phyloP scores from a whole-genome alignment of 2,113 vertebrate genomes.

The Tachycineta bicolor region DNA sequence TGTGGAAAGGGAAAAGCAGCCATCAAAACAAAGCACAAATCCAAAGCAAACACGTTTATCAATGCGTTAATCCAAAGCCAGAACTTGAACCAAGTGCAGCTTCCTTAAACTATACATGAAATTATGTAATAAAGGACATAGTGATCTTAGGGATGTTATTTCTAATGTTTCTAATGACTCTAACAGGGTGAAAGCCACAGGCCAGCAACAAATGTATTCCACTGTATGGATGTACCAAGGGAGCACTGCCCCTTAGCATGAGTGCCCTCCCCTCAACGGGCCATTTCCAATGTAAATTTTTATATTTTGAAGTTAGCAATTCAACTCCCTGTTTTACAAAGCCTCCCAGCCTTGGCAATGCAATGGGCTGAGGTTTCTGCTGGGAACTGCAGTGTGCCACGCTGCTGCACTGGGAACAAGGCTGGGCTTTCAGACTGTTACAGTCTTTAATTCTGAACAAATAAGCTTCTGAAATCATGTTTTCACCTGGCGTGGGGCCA shows the following conservation, averaged over 20 bases:
- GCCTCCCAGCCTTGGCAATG: background rate
- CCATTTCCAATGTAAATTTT: accelerated
- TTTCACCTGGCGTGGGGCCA: background rate
- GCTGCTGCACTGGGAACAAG: background rate
- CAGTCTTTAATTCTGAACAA: background rate
- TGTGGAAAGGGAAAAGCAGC: constrained; percentile 53
- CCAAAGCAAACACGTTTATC: background rate
- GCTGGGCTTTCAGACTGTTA: background rate
- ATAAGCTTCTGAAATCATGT: background rate
- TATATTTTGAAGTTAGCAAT: background rate
- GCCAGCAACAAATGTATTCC: background rate
- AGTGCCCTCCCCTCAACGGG: background rate
- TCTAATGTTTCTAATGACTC: background rate
- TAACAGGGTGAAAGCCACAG: background rate
- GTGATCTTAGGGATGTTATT: background rate
- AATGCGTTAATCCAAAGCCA: background rate
- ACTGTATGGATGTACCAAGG: background rate
- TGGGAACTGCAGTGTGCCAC: background rate
- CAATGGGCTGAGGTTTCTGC: background rate
- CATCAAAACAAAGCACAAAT: background rate
- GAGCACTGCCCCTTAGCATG: background rate
- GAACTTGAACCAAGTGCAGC: background rate
- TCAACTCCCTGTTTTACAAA: background rate
- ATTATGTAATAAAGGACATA: background rate
- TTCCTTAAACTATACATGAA: background rate